These are phyloP conservation scores for Lepus americanus DNA, from an alignment of 2,113 vertebrate species.

Conservation along the genomic window DNA sequence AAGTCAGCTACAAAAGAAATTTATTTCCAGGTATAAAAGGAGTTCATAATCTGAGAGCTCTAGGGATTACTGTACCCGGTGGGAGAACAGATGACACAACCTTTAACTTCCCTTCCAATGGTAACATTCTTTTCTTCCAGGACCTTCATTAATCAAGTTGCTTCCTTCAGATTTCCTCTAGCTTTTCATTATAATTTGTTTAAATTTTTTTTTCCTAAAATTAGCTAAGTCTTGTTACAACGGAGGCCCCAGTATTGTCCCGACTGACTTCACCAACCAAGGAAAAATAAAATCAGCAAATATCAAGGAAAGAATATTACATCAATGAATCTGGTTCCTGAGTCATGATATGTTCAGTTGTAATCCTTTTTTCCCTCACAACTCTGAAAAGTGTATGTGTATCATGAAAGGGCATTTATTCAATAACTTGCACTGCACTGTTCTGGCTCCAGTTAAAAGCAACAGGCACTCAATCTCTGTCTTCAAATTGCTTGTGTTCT, in stretches of 20 bases:
- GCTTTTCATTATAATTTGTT: conserved; percentile 18
- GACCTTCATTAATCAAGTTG: conserved; percentile 1
- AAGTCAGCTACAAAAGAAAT: conserved; percentile 27
- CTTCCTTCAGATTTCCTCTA: conserved; percentile 28
- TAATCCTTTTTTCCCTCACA: background rate
- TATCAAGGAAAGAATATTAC: background rate
- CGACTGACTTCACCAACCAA: background rate
- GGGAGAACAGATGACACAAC: background rate
- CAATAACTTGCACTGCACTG: background rate
- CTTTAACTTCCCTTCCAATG: background rate
- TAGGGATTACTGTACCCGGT: background rate
- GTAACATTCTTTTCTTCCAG: conserved; percentile 44
- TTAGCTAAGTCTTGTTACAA: background rate
- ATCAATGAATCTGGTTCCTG: background rate
- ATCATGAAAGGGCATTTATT: background rate
- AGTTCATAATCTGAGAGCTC: conserved; percentile 5
- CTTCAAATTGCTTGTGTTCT: conserved; percentile 22
- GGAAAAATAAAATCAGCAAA: conserved; percentile 1
- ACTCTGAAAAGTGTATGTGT: background rate
- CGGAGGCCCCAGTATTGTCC: background rate
- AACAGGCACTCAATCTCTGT: background rate
- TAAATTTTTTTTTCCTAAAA: conserved; percentile 5
- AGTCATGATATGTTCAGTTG: background rate
- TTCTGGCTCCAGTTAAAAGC: conserved; percentile 35
- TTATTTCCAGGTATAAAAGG: background rate